These are phyloP conservation scores for Eulemur rubriventer DNA, from an alignment of 2,797 vertebrate species.

Conservation along the genomic window DNA sequence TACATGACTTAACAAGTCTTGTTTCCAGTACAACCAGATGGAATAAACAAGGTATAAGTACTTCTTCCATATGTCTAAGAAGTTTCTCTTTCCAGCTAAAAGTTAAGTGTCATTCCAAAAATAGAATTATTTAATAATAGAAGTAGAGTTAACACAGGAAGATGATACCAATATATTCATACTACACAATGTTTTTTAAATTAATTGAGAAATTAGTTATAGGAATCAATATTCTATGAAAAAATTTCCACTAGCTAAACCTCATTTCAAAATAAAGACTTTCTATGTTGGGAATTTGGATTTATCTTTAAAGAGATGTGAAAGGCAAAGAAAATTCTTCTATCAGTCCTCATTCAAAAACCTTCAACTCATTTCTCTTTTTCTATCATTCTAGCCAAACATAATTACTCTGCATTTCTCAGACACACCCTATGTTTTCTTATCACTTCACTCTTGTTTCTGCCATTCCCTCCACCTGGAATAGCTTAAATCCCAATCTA, in stretches of 20 bases:
- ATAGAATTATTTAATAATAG: constrained; percentile 18
- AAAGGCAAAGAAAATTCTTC: background rate
- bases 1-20: background rate
- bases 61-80: background rate
- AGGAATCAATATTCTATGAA: background rate
- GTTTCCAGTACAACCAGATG: background rate
- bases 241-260: background rate
- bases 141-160: constrained; percentile 28
- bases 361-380: background rate
- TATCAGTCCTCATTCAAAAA: background rate
- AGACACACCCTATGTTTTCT: background rate
- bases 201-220: constrained; percentile 1
- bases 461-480: background rate
- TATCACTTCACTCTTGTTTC: background rate
- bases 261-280: background rate
- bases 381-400: background rate
- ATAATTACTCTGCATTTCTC: background rate
- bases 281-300: background rate
- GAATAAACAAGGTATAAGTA: background rate
- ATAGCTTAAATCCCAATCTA: constrained; percentile 6
- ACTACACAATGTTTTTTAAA: background rate
- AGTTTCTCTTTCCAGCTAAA: background rate
- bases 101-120: background rate
- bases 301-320: constrained; percentile 9
- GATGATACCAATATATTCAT: background rate